phyloP scores from a whole-genome alignment of 1,140 invertebrate genomes.

The Procambarus virginalis region DNA sequence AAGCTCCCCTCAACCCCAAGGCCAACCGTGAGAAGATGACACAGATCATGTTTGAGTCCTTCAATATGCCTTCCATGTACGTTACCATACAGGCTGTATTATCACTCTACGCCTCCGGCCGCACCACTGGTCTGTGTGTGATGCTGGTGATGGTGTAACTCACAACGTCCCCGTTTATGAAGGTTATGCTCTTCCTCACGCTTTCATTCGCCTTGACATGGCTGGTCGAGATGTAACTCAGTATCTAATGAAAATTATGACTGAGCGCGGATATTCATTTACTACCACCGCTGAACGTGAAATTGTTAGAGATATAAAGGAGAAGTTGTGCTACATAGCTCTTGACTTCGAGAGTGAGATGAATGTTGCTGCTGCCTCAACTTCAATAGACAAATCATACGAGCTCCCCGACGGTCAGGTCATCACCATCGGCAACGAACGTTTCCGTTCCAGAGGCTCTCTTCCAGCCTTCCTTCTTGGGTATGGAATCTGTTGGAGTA shows the following conservation, averaged over 20 bases:
- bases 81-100: slow-evolving; percentile 58
- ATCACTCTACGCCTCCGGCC: slow-evolving; percentile 62
- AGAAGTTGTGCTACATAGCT: neutral
- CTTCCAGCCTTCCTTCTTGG: neutral
- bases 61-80: slow-evolving; percentile 57
- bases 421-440: neutral
- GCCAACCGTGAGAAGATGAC: slow-evolving; percentile 92
- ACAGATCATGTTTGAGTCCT: slow-evolving; percentile 88
- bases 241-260: neutral
- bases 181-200: slow-evolving; percentile 58
- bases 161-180: slow-evolving; percentile 62
- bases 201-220: slow-evolving; percentile 58
- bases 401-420: neutral
- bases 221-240: slow-evolving; percentile 38
- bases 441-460: neutral
- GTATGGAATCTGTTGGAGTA: neutral
- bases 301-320: neutral
- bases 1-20: slow-evolving; percentile 79
- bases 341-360: neutral
- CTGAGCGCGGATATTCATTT: neutral
- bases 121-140: slow-evolving; percentile 59
- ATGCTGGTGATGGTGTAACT: slow-evolving; percentile 60
- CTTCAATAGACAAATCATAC: neutral
- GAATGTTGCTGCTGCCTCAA: neutral
- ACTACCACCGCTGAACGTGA: neutral